Percentiles rank a stretch among this genome's conserved stretches.
Evolutionary conservation across 1,140 invertebrate genomes (phyloP).

Genomic region (Wasmannia auropunctata): DNA sequence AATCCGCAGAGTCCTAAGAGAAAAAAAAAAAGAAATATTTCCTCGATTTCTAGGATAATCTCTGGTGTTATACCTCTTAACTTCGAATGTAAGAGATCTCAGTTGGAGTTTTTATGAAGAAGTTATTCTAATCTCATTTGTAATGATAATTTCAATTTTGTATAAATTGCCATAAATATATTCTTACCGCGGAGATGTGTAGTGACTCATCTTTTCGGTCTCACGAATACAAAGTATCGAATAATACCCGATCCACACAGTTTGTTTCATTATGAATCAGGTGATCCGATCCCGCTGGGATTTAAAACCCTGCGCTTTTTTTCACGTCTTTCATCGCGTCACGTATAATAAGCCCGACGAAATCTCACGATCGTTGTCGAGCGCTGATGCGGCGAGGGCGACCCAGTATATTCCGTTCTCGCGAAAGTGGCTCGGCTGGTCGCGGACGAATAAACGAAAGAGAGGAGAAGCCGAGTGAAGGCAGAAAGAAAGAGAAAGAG

Average conservation of each 20-base stretch:
- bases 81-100: neutral
- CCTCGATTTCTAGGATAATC: neutral
- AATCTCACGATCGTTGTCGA: constrained; percentile 39
- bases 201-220: neutral
- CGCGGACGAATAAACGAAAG: constrained; percentile 3
- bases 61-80: neutral
- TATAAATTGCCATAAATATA: neutral
- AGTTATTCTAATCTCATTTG: neutral
- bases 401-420: neutral
- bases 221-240: neutral
- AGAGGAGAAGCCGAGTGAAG: constrained; percentile 28
- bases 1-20: neutral
- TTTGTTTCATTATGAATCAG: neutral
- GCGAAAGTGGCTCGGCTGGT: constrained; percentile 37
- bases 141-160: neutral
- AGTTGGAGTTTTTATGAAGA: neutral
- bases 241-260: neutral
- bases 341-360: neutral
- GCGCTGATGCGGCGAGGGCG: neutral
- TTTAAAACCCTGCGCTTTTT: neutral
- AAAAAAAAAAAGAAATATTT: neutral
- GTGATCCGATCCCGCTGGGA: no score
- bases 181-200: neutral
- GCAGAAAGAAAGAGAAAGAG: constrained; percentile 27
- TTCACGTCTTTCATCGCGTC: neutral